A percentile compares a stretch with the other conserved stretches of the same genome.
Evolutionary conservation across 2,888 invertebrate genomes (phyloP).

Genomic region (Quadroppia sp.): DNA sequence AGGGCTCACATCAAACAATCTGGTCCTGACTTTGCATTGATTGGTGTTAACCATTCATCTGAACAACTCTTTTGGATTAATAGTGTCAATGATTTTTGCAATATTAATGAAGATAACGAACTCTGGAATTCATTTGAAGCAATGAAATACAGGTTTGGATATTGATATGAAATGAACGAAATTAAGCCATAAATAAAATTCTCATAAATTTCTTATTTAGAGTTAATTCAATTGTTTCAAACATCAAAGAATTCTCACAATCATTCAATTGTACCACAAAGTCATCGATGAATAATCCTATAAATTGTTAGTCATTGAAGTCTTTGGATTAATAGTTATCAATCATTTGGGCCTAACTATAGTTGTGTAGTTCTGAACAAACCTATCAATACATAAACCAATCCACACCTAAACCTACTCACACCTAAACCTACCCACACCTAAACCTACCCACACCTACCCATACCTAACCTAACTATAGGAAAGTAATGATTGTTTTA

Average conservation of each 20-base stretch:
- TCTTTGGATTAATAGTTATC: no score
- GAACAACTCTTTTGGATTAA: constrained; percentile 25
- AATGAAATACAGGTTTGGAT: neutral
- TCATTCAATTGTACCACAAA: constrained; percentile 41
- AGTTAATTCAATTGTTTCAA: constrained; percentile 42
- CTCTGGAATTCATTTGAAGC: neutral
- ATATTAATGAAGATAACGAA: neutral
- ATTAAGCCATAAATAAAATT: no score
- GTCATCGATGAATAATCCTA: constrained; percentile 40
- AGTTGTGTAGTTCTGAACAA: no score
- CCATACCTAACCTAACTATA: no score
- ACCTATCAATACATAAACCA: no score
- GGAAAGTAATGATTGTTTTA: no score
- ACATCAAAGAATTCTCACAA: constrained; percentile 44
- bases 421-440: no score
- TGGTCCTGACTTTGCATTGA: neutral
- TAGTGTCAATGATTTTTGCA: neutral
- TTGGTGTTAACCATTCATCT: neutral
- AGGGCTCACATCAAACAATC: neutral
- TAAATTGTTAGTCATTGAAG: constrained; percentile 35
- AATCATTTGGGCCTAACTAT: neutral
- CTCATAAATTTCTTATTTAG: constrained; percentile 18
- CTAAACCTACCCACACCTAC: no score
- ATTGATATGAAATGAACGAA: neutral
- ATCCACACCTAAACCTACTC: no score